phyloP scores from a whole-genome alignment of 2,888 invertebrate genomes.

The Salpingus planirostris region DNA sequence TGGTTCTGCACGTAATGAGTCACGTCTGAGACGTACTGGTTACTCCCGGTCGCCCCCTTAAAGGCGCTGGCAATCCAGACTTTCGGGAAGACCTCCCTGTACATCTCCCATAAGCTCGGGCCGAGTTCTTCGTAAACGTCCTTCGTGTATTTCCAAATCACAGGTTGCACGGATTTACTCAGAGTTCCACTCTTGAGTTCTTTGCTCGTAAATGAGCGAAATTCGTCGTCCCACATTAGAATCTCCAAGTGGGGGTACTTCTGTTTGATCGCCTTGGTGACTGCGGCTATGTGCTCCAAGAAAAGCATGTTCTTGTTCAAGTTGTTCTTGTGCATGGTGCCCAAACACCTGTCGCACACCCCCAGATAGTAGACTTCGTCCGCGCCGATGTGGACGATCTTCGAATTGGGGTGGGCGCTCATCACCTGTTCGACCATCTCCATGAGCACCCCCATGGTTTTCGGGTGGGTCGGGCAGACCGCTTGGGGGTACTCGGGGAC shows the following conservation, averaged over 20 bases:
- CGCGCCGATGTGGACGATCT: slow-evolving; percentile 64
- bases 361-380: slow-evolving; percentile 74
- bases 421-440: slow-evolving; percentile 66
- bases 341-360: slow-evolving; percentile 51
- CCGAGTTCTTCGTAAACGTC: slow-evolving; percentile 37
- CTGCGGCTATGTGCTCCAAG: slow-evolving; percentile 50
- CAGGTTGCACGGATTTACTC: slow-evolving; percentile 49
- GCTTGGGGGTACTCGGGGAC: slow-evolving; percentile 50
- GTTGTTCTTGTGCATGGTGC: slow-evolving; percentile 29
- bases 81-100: slow-evolving; percentile 51
- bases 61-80: slow-evolving; percentile 79
- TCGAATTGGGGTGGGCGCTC: slow-evolving; percentile 45
- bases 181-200: slow-evolving; percentile 41
- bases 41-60: slow-evolving; percentile 60
- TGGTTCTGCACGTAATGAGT: slow-evolving; percentile 63
- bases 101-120: slow-evolving; percentile 46
- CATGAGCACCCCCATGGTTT: slow-evolving; percentile 49
- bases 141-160: slow-evolving; percentile 61
- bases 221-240: slow-evolving; percentile 79
- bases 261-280: slow-evolving; percentile 44
- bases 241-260: slow-evolving; percentile 47
- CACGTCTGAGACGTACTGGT: slow-evolving; percentile 47
- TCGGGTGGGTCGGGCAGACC: slow-evolving; percentile 59
- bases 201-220: slow-evolving; percentile 48
- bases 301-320: slow-evolving; percentile 52